Percentiles rank a stretch among this genome's conserved stretches.
Evolutionary conservation across 1,140 invertebrate species (phyloP).

Genomic region (Schlechtendalia chinensis): DNA sequence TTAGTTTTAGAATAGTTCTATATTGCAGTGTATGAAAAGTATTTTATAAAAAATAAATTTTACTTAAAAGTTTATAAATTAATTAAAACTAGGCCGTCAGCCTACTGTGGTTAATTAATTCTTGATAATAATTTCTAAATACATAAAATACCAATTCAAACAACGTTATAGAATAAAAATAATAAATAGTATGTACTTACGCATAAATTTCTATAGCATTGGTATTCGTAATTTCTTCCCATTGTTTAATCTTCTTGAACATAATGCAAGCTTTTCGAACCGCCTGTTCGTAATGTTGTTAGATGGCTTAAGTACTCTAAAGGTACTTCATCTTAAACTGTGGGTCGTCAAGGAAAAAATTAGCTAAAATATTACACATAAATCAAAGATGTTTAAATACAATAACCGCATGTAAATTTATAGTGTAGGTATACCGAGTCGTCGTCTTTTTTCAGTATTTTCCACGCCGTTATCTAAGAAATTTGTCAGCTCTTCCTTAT

Average conservation of each 20-base stretch:
- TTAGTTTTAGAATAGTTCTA: too few relatives aligned
- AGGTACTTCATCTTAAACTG: conserved; percentile 68
- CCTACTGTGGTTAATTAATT: too few relatives aligned
- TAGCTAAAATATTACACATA: conserved; percentile 39
- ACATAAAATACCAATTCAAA: neutral
- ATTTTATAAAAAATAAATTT: too few relatives aligned
- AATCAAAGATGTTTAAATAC: too few relatives aligned
- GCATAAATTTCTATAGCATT: conserved; percentile 52
- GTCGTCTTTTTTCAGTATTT: conserved; percentile 70
- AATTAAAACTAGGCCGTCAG: too few relatives aligned
- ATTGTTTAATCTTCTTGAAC: conserved; percentile 69
- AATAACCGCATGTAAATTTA: neutral
- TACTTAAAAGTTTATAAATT: too few relatives aligned
- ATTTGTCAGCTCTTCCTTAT: conserved; percentile 72
- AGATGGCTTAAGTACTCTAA: conserved; percentile 77
- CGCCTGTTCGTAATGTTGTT: conserved; percentile 78
- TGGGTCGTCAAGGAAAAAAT: conserved; percentile 71
- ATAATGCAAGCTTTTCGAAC: conserved; percentile 72
- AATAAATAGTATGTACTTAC: conserved; percentile 50
- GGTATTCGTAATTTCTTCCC: conserved; percentile 50
- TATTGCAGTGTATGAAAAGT: too few relatives aligned
- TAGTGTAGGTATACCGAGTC: conserved; percentile 62
- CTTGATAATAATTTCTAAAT: too few relatives aligned
- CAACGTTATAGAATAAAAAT: neutral
- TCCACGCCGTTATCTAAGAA: conserved; percentile 74